phyloP scores from a whole-genome alignment of 1,140 invertebrate species.

The Sweltsa coloradensis region DNA sequence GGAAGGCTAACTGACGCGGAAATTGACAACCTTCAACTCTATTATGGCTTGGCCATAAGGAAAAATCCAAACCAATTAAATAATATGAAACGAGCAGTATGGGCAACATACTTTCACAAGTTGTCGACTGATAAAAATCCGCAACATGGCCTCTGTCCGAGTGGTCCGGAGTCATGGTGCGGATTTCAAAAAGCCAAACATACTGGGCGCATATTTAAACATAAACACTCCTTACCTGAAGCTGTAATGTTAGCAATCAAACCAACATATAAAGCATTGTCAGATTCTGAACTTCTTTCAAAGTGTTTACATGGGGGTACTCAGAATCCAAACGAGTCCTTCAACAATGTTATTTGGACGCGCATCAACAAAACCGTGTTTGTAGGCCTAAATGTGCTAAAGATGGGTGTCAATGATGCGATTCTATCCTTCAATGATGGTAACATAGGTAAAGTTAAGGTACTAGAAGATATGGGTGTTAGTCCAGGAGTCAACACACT shows the following conservation, averaged over 20 bases:
- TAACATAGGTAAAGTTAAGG: conserved; percentile 7
- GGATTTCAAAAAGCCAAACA: conserved; percentile 6
- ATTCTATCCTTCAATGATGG: conserved; percentile 14
- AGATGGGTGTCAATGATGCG: conserved; percentile 10
- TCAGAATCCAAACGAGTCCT: conserved; percentile 14
- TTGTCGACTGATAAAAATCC: conserved; percentile 13
- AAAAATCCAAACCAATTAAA: conserved; percentile 13
- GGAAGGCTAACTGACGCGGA: conserved; percentile 15
- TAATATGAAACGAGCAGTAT: conserved; percentile 16
- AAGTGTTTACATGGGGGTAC: conserved; percentile 10
- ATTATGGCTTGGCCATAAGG: conserved; percentile 19
- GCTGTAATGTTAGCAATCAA: conserved; percentile 9
- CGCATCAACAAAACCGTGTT: conserved; percentile 15
- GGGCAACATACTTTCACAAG: conserved; percentile 14
- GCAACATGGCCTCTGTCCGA: conserved; percentile 10
- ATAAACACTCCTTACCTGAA: conserved; percentile 5
- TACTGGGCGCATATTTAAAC: neutral
- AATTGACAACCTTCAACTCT: conserved; percentile 17
- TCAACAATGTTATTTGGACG: conserved; percentile 14
- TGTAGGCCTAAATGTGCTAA: conserved; percentile 12
- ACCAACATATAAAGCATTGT: conserved; percentile 10
- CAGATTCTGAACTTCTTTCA: conserved; percentile 5
- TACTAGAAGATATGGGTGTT: conserved; percentile 4
- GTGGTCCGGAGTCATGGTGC: conserved; percentile 9
- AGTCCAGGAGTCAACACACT: conserved; percentile 1